Percentiles rank a stretch among this genome's conserved stretches.
These are phyloP conservation scores for Cheilinus undulatus DNA, from an alignment of 2,113 vertebrate species.

Conservation along the genomic window DNA sequence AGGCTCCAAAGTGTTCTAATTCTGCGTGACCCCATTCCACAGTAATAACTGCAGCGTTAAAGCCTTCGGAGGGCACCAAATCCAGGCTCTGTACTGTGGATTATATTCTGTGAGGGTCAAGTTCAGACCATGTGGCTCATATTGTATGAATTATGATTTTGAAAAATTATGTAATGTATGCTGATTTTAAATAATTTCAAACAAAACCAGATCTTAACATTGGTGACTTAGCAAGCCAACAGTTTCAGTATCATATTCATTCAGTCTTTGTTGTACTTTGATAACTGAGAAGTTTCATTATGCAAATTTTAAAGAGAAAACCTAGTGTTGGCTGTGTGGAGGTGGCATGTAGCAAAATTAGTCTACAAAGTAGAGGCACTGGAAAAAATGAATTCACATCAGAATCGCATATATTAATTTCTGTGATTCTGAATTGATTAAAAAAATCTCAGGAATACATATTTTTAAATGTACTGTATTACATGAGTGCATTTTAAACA, in stretches of 20 bases:
- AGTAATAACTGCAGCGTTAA: conserved; percentile 38
- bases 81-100: conserved; percentile 4
- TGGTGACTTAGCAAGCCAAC: not conserved
- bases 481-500: no score
- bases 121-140: conserved; percentile 1
- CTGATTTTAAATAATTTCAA: conserved; percentile 1
- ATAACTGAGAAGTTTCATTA: conserved; percentile 5
- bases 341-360: not conserved
- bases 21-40: conserved; percentile 60
- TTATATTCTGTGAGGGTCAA: conserved; percentile 20
- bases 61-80: conserved; percentile 21
- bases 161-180: not conserved
- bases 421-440: no score
- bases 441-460: no score
- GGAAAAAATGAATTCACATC: not conserved
- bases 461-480: no score
- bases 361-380: not conserved
- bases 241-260: not conserved
- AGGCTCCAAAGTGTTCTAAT: conserved; percentile 58
- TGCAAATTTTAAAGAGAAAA: not conserved
- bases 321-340: not conserved
- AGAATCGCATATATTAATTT: no score
- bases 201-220: not conserved
- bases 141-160: not conserved
- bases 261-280: not conserved